Evolutionary conservation across 2,888 invertebrate species (phyloP), one percentile per base, ranked within the genome.

Genomic region (Chymomyza amoena): DNA sequence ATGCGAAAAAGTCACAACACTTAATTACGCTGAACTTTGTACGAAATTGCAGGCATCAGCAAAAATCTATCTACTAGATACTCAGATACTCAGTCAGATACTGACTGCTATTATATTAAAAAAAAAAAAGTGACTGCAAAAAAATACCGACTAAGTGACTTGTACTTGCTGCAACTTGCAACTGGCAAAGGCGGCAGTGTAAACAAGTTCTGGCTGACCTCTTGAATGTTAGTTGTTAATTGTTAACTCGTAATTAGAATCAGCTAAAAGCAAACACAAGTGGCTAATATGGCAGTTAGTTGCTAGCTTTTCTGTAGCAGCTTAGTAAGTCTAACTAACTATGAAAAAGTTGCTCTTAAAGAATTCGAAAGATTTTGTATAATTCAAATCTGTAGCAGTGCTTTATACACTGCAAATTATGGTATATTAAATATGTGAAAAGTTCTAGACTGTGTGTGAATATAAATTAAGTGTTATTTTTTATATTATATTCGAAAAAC

Each of bases 11-110:
- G 78, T 79, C 79, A 73, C 71, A 74, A 69, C 70, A 70, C 66
- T 71, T 68, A 77, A 80, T 81, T 81, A 72, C 71, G 71, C 76
- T 84, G 86, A 86, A 85, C 84, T 85, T 86, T 86, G 81, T 70
- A 72, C 84, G 65, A 76, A 80, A 75, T 78, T 76, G 75, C 69
- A 45, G 6, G 39, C 39, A 45, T 45, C 39, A 13, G 39, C 39
- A 45, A 10, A 45, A 45, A 32, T 7, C 6, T n/a, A n/a, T n/a
- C n/a, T 32, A 32, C 32, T 32, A 32, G 32, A 32, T 32, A 32
- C 32, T 32, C 32, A 7, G n/a, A n/a, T n/a, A n/a, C n/a, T n/a
- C n/a, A n/a, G n/a, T n/a, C n/a, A n/a, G n/a, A n/a, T 13, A 45
- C 39, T 45, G 39, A 13, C 39, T 45, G 39, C n/a, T n/a, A 45